A percentile compares a stretch with the other conserved stretches of the same genome.
phyloP scores from a whole-genome alignment of 2,113 vertebrate species.

The mouse (Mus musculus) region DNA sequence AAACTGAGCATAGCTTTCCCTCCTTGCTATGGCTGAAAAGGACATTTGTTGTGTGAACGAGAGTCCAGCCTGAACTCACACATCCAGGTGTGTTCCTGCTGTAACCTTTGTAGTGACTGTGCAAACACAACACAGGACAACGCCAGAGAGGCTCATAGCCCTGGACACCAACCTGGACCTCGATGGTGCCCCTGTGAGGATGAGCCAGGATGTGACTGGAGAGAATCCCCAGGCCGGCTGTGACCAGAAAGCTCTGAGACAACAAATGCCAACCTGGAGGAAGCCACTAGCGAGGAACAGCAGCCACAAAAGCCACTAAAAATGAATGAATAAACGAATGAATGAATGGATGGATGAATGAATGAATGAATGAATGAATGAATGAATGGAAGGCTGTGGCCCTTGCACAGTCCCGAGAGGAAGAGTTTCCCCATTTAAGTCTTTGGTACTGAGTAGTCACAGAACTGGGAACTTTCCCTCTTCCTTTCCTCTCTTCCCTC shows the following conservation, averaged over 20 bases:
- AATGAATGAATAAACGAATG: too few relatives aligned
- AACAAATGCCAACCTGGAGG: background rate
- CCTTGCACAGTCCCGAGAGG: background rate
- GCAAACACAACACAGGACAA: background rate
- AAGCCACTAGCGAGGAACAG: background rate
- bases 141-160: background rate
- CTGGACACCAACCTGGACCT: background rate
- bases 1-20: background rate
- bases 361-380: too few relatives aligned
- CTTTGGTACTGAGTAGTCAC: background rate
- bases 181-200: background rate
- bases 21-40: background rate
- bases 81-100: background rate
- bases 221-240: background rate
- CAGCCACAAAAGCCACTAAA: background rate
- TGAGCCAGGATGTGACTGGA: background rate
- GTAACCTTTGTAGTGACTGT: background rate
- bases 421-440: background rate
- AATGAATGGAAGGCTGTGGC: background rate
- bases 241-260: background rate
- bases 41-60: background rate
- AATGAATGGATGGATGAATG: too few relatives aligned
- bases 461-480: background rate
- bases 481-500: background rate
- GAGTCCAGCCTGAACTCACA: background rate